A percentile compares a stretch with the other conserved stretches of the same genome.
Conservation (phyloP, 2,888 invertebrate genomes). For the Allophyes oxyacanthae region DNA sequence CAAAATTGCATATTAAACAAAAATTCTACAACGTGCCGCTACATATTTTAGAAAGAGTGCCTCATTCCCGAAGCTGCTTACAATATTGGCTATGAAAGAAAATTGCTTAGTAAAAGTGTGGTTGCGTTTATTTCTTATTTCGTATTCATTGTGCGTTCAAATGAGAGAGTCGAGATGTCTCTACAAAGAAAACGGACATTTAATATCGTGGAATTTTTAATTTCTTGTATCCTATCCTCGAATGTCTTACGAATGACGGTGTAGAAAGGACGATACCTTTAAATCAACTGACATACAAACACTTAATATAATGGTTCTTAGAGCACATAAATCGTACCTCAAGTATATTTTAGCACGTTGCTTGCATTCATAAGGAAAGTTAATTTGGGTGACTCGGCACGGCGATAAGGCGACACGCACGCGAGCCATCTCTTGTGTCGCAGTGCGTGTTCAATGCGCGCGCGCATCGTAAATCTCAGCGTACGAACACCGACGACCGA, state of each 20-base stretch:
- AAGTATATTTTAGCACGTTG: slow-evolving; percentile 64
- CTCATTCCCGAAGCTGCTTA: slow-evolving; percentile 71
- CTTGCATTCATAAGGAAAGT: slow-evolving; percentile 81
- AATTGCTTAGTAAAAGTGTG: slow-evolving; percentile 82
- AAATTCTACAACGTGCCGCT: slow-evolving; percentile 79
- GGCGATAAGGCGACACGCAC: slow-evolving; percentile 80
- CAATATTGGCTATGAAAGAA: slow-evolving; percentile 83
- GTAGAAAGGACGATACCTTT: no score
- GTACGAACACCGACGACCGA: slow-evolving; percentile 51
- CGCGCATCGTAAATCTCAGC: slow-evolving; percentile 76
- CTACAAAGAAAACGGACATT: slow-evolving; percentile 55
- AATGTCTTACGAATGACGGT: no score
- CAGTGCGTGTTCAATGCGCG: slow-evolving; percentile 73
- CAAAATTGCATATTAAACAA: slow-evolving; percentile 85
- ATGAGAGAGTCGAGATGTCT: slow-evolving; percentile 73
- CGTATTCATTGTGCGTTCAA: slow-evolving; percentile 85
- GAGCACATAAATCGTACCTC: slow-evolving; percentile 64
- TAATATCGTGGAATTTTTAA: slow-evolving; percentile 25
- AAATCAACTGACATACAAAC: slow-evolving; percentile 16
- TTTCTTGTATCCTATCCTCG: slow-evolving; percentile 7
- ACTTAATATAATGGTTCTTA: slow-evolving; percentile 34
- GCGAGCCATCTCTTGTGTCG: slow-evolving; percentile 66
- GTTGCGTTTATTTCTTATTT: slow-evolving; percentile 86
- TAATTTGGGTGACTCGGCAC: slow-evolving; percentile 75
- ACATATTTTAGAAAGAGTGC: slow-evolving; percentile 76